Conservation (phyloP, 2,797 vertebrate genomes). For the Prionace glauca region DNA sequence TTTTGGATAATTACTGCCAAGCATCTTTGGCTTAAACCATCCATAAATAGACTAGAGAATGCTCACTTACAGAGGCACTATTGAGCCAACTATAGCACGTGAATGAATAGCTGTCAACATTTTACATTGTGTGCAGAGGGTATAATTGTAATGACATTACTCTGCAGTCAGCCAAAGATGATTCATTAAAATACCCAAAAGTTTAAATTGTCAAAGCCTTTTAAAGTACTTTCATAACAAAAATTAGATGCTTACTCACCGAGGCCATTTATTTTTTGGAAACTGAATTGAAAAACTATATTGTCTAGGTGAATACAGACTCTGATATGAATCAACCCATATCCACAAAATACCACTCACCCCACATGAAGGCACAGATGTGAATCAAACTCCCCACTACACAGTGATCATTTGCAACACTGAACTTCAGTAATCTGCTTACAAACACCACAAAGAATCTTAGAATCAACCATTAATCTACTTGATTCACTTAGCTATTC, state of each 20-base stretch:
- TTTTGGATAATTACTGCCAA: not conserved
- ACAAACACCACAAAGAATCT: constrained; percentile 37
- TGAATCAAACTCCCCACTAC: constrained; percentile 49
- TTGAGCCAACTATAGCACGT: not conserved
- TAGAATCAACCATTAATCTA: constrained; percentile 24
- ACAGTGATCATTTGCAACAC: constrained; percentile 52
- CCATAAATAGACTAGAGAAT: not conserved
- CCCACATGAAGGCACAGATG: constrained; percentile 50
- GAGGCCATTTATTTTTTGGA: not conserved
- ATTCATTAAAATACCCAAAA: constrained; percentile 6
- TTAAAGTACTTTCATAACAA: constrained; percentile 11
- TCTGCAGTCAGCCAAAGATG: not conserved
- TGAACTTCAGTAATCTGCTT: constrained; percentile 47
- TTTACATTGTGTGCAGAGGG: constrained; percentile 2
- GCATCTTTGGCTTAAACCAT: not conserved
- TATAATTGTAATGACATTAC: not conserved
- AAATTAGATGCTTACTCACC: not conserved
- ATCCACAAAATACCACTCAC: constrained; percentile 49
- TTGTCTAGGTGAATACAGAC: not conserved
- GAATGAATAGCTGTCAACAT: not conserved
- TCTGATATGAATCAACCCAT: constrained; percentile 47
- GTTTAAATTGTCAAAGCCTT: not conserved
- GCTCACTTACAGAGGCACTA: not conserved
- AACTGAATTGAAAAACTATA: constrained; percentile 9
- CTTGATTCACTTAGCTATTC: constrained; percentile 40